These are phyloP conservation scores for Pentalonia nigronervosa DNA, from an alignment of 1,140 invertebrate genomes.

Conservation along the genomic window DNA sequence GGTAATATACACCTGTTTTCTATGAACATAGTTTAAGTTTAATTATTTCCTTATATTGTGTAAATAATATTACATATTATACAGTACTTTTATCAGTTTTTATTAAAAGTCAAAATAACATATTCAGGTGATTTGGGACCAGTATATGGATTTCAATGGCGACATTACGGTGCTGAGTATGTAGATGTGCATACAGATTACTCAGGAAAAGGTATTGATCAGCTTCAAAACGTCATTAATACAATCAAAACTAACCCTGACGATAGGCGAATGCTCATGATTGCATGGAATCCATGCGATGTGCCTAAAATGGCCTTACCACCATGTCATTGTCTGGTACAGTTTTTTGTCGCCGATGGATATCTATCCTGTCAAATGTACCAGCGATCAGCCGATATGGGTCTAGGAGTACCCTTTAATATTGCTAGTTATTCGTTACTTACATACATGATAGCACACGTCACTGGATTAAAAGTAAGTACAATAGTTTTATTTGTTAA, in stretches of 20 bases:
- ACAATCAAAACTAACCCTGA: conserved; percentile 85
- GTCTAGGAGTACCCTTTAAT: conserved; percentile 97
- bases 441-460: conserved; percentile 95
- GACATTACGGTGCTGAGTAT: conserved; percentile 97
- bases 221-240: conserved; percentile 85
- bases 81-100: neutral
- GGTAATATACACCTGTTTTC: neutral
- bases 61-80: neutral
- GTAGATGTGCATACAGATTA: conserved; percentile 86
- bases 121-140: conserved; percentile 90
- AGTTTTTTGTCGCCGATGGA: conserved; percentile 92
- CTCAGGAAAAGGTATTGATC: conserved; percentile 87
- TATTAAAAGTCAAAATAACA: neutral
- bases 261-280: conserved; percentile 91
- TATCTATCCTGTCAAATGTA: conserved; percentile 91
- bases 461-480: conserved; percentile 81
- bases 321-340: conserved; percentile 93
- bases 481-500: neutral
- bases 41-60: neutral
- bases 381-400: conserved; percentile 97
- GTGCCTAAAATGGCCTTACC: conserved; percentile 93
- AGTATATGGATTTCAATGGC: conserved; percentile 99
- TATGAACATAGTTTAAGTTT: neutral
- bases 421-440: conserved; percentile 96
- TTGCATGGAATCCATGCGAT: conserved; percentile 94